Percentiles rank a stretch among this genome's conserved stretches.
These are phyloP conservation scores for Hemithea aestivaria DNA, from an alignment of 2,888 invertebrate species.

Conservation along the genomic window DNA sequence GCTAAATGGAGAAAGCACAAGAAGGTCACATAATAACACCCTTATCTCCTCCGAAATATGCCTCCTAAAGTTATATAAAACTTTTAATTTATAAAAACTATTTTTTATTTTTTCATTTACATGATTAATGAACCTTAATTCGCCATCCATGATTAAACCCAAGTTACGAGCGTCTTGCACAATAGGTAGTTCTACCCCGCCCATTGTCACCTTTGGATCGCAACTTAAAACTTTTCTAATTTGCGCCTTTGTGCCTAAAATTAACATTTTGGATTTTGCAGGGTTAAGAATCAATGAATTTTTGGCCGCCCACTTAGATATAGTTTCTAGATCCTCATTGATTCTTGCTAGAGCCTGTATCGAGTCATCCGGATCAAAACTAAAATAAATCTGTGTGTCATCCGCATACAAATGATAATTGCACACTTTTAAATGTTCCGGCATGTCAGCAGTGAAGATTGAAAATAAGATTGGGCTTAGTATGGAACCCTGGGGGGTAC, in stretches of 20 bases:
- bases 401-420: too few species aligned
- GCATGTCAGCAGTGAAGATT: constrained; percentile 1
- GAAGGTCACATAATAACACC: background rate
- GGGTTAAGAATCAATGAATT: too few species aligned
- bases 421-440: background rate
- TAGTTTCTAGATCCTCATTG: too few species aligned
- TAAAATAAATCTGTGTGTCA: too few species aligned
- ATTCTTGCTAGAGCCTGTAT: too few species aligned
- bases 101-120: constrained; percentile 6
- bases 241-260: too few species aligned
- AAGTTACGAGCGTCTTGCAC: background rate
- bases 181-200: background rate
- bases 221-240: too few species aligned
- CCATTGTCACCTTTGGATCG: background rate
- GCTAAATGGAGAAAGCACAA: constrained; percentile 4
- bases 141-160: constrained; percentile 1
- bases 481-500: constrained; percentile 17
- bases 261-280: too few species aligned
- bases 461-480: constrained; percentile 6
- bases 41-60: too few species aligned
- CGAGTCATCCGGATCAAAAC: too few species aligned
- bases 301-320: too few species aligned
- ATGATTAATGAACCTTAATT: constrained; percentile 10
- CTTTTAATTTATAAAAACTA: background rate
- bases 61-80: too few species aligned